Evolutionary conservation across 2,797 vertebrate genomes (phyloP).

Genomic region (Chanos chanos): DNA sequence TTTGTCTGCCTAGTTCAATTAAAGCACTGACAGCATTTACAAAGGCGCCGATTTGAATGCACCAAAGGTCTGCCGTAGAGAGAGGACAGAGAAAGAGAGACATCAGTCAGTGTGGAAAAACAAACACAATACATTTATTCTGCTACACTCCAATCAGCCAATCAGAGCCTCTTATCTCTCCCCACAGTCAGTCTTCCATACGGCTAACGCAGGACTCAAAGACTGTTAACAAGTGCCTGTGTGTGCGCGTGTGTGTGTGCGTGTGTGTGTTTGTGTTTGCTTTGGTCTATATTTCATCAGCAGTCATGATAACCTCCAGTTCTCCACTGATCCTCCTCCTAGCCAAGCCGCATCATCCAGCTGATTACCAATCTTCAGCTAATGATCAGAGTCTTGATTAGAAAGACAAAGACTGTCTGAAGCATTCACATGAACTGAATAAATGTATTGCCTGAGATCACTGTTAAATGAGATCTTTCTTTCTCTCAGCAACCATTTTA

Average conservation of each 20-base stretch:
- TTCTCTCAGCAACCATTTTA: too few species aligned
- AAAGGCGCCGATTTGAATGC: constrained; percentile 41
- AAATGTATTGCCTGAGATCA: too few species aligned
- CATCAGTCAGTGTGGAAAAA: constrained; percentile 18
- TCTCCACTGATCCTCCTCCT: too few species aligned
- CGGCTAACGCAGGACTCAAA: too few species aligned
- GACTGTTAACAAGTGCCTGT: neutral
- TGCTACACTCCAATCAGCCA: constrained; percentile 3
- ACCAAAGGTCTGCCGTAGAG: constrained; percentile 27
- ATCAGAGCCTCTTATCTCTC: constrained; percentile 17
- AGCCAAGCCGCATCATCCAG: too few species aligned
- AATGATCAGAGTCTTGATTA: too few species aligned
- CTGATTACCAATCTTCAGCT: too few species aligned
- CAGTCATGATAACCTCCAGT: too few species aligned
- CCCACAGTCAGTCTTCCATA: constrained; percentile 3
- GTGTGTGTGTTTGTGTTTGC: neutral
- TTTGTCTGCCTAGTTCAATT: constrained; percentile 44
- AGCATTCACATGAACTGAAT: too few species aligned
- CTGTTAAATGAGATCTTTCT: too few species aligned
- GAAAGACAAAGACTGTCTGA: too few species aligned
- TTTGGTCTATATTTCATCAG: too few species aligned
- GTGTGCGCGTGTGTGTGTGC: constrained; percentile 7
- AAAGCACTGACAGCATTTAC: constrained; percentile 42
- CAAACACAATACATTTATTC: constrained; percentile 9
- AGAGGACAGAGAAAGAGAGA: constrained; percentile 24